These are phyloP conservation scores for Hypsibius dujardini DNA, from an alignment of 1,140 invertebrate species.

Conservation along the genomic window DNA sequence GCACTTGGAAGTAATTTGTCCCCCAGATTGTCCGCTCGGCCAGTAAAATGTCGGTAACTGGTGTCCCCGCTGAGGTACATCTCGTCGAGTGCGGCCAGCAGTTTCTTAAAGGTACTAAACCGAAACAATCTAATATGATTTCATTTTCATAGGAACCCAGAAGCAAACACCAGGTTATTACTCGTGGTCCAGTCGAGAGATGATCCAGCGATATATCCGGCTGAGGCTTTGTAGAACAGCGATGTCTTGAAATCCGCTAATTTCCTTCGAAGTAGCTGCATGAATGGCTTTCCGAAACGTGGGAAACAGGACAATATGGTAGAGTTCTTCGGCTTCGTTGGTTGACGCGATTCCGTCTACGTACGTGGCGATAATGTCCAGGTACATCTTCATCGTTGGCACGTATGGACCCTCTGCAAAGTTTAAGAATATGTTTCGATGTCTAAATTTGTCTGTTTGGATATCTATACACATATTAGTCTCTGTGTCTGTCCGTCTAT, in stretches of 20 bases:
- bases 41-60: neutral
- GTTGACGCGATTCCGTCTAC: neutral
- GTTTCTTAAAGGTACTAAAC: neutral
- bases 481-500: no score
- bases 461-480: no score
- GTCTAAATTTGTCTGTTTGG: no score
- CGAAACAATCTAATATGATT: neutral
- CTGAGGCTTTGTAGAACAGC: neutral
- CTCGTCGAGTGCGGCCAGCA: neutral
- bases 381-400: conserved; percentile 11
- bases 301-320: neutral
- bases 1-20: neutral
- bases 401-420: conserved; percentile 11
- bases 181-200: neutral
- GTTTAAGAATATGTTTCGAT: neutral
- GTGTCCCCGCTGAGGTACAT: conserved; percentile 12
- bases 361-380: conserved; percentile 15
- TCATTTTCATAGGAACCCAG: neutral
- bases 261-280: conserved; percentile 7
- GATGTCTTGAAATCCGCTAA: conserved; percentile 6
- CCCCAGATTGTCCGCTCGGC: neutral
- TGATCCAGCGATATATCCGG: neutral
- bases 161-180: neutral
- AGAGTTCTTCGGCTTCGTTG: neutral
- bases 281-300: neutral